These are phyloP conservation scores for Rotaria macrura DNA, from an alignment of 2,888 invertebrate species.

Conservation along the genomic window DNA sequence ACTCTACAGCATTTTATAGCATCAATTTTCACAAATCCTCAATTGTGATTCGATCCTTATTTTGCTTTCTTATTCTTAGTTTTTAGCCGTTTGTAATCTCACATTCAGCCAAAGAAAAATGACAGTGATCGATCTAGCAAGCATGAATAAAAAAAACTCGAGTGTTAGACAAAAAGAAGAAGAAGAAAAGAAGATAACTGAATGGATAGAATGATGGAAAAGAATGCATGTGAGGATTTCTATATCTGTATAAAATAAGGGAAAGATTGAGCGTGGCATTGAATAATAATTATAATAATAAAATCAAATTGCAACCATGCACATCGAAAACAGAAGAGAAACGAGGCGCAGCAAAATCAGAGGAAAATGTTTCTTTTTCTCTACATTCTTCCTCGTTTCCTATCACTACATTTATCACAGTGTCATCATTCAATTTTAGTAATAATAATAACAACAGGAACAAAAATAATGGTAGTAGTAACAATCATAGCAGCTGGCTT, in stretches of 20 bases:
- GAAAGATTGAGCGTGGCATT: neutral
- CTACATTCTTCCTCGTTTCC: neutral
- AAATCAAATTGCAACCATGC: neutral
- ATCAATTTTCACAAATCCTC: neutral
- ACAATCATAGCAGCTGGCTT: neutral
- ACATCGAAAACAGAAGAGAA: neutral
- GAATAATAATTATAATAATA: neutral
- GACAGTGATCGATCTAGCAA: neutral
- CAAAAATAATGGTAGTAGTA: neutral
- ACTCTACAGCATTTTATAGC: neutral
- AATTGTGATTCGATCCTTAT: neutral
- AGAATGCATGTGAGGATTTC: neutral
- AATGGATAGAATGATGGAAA: neutral
- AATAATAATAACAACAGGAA: neutral
- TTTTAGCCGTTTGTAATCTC: neutral
- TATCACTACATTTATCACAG: neutral
- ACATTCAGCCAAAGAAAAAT: neutral
- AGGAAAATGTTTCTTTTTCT: neutral
- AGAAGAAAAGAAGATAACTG: neutral
- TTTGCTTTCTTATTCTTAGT: neutral
- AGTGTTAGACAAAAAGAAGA: neutral
- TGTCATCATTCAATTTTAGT: neutral
- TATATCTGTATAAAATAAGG: neutral
- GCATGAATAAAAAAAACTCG: neutral
- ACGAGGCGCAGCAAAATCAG: neutral